Base-by-base conservation (phyloP, 1,140 invertebrate species). In the Caerostris darwini region DNA sequence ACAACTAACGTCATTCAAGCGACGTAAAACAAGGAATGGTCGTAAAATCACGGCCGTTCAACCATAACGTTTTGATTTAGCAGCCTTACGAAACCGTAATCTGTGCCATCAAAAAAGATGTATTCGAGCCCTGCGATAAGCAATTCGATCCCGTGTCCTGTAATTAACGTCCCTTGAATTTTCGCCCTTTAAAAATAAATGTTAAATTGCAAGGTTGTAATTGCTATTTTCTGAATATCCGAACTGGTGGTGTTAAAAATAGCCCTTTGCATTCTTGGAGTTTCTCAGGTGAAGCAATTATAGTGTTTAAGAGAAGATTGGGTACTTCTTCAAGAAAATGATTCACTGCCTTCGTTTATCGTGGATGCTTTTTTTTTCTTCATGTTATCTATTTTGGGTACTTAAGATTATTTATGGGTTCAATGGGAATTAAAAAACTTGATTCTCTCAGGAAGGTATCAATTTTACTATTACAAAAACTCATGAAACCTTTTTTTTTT, bases 51-150 rank as follows among this genome's bases (percentile, higher is more conserved):
- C 82, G 82, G 53, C 53, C 53, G 57, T 85, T 85, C 57, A 85
- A 34, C 82, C 82, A 54, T 85, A 85, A 85, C 53, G 82, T 54
- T 85, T 85, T 85, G 82, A 85, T 85, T 85, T 85, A 85, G 57
- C 57, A 58, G 82, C 82, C 57, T 85, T 85, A 58, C 53, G 7
- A 56, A 19, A 19, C 57, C 82, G 82, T 85, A 85, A 85, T 85
- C 82, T 85, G 54, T 14, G 19, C 82, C 82, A 85, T 85, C 82
- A n/a, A 85, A 85, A 85, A 77, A 85, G 82, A 85, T 85, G 82
- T 57, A 57, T 85, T 85, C 82, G n/a, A 57, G 57, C 82, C 17
- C 7, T 10, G 54, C 17, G 82, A 85, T 85, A 85, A 85, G 69
- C 69, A 56, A n/a, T 85, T 85, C 82, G 82, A 85, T 85, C 53